phyloP scores from a whole-genome alignment of 2,797 vertebrate genomes.

The Esox masquinongy region DNA sequence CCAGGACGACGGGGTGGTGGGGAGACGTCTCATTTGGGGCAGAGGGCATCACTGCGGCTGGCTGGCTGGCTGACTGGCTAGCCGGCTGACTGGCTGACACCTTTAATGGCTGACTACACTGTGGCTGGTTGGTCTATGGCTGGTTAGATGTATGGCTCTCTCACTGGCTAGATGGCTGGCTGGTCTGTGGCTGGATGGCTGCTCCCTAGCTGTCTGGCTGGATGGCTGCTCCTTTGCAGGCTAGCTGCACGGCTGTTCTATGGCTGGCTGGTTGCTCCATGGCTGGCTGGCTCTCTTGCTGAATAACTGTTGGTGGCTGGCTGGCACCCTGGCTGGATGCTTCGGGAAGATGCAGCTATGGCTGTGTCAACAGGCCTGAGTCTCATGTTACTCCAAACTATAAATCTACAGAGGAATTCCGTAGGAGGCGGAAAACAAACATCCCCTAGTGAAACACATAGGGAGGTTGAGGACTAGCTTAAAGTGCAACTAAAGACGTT shows the following conservation, averaged over 20 bases:
- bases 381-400: slow-evolving; percentile 4
- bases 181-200: background rate
- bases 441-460: slow-evolving; percentile 11
- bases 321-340: background rate
- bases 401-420: slow-evolving; percentile 5
- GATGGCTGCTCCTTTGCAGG: background rate
- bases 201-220: background rate
- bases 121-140: background rate
- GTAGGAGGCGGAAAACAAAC: slow-evolving; percentile 10
- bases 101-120: background rate
- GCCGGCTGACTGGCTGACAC: background rate
- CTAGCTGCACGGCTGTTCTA: background rate
- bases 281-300: background rate
- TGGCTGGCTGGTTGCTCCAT: background rate
- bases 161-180: background rate
- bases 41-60: background rate
- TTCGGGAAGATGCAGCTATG: background rate
- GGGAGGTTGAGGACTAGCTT: background rate
- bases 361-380: slow-evolving; percentile 7
- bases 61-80: background rate
- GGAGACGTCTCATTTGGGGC: background rate
- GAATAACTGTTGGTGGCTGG: background rate
- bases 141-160: background rate
- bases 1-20: background rate
- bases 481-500: background rate